Evolutionary conservation across 2,888 invertebrate species (phyloP), one percentile per base, ranked within the genome.

Genomic region (Chloromyia formosa): DNA sequence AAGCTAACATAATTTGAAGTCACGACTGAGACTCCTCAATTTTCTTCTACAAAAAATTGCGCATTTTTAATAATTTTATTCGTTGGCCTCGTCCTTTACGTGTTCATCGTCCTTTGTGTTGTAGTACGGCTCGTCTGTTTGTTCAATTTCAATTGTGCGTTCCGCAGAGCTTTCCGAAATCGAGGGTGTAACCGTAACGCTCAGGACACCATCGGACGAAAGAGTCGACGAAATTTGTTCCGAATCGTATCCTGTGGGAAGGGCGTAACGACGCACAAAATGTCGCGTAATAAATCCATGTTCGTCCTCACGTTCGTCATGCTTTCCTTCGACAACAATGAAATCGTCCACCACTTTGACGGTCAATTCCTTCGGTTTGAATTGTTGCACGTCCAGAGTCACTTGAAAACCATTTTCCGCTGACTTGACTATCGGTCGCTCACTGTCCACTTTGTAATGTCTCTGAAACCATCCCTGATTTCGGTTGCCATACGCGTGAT

Each of bases 191-290:
- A 92, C 93, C 10, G 89, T 89, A 53, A 94, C 90, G 0, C 92
- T 92, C 61, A 94, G 86, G 62, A 94, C 90, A n/a, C 94, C 95
- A 82, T 95, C 94, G 0, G 92, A 90, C 1, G 93, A 92, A 40
- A 94, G 84, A 0, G 89, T 88, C 75, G 94, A 94, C 66, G 90
- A 88, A 1, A 95, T 89, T 79, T 91, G 90, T 10, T 90, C 88
- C 5, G 91, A 88, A 77, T 94, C 92, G 80, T 90, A 90, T 45
- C 89, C 90, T 23, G 88, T 85, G 0, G 93, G 93, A 56, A 93
- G 85, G 79, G 90, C 86, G 82, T 92, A 93, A 61, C 88, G 87
- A 77, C 95, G 89, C 1, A 89, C 89, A 83, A 95, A 94, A 83
- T 95, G 94, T 18, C 95, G 88, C 4, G 94, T 93, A 73, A 95